These are phyloP conservation scores for Antheraea mylitta DNA, from an alignment of 1,140 invertebrate genomes.

Conservation along the genomic window DNA sequence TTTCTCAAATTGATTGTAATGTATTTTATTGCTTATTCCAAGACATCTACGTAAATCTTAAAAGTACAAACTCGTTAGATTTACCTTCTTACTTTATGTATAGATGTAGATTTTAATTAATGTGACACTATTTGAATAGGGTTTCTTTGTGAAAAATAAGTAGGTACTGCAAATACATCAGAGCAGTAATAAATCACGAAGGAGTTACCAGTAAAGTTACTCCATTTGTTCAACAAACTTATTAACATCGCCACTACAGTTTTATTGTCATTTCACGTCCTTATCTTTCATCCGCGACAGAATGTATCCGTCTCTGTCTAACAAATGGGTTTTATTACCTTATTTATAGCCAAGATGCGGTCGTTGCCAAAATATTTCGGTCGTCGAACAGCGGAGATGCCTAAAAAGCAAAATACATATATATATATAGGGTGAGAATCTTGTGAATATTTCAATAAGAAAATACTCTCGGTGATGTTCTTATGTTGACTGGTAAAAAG, in stretches of 20 bases:
- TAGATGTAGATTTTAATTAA: too few relatives aligned
- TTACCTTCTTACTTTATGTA: too few relatives aligned
- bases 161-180: background rate
- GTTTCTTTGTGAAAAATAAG: background rate
- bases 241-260: background rate
- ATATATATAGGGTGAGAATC: background rate
- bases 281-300: background rate
- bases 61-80: too few relatives aligned
- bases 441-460: too few relatives aligned
- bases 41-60: too few relatives aligned
- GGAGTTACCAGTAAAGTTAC: background rate
- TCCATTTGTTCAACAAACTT: background rate
- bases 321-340: conserved; percentile 15
- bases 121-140: background rate
- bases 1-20: too few relatives aligned
- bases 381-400: conserved; percentile 12
- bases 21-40: too few relatives aligned
- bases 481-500: too few relatives aligned
- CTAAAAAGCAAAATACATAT: background rate
- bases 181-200: background rate
- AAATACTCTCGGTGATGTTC: too few relatives aligned
- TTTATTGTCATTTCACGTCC: conserved; percentile 8
- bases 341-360: conserved; percentile 2
- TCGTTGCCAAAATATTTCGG: conserved; percentile 25
- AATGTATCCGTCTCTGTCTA: background rate